Evolutionary conservation across 2,888 invertebrate species (phyloP), one percentile per base, ranked within the genome.

Genomic region (Alviniconcha strummeri): DNA sequence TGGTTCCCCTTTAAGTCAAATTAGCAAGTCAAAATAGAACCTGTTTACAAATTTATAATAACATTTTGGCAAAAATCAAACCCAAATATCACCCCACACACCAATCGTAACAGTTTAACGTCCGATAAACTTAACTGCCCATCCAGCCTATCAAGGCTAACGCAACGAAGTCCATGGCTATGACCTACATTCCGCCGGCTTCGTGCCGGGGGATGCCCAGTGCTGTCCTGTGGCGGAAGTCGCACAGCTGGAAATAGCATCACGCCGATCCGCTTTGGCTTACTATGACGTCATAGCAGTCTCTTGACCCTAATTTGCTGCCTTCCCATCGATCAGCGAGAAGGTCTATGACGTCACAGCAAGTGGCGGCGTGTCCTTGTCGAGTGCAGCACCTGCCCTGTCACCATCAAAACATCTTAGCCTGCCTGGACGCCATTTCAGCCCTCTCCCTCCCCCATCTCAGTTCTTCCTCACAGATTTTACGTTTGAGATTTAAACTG

Each of bases 211-310:
- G 57, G 56, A 77, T 55, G 55, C 11, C 79, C 79, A 11, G 60
- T 8, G 9, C 60, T 17, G 52, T 11, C 79, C n/a, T 8, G 54
- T 60, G 67, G 80, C 80, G 80, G 80, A 80, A 80, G 69, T 54
- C 55, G 52, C 80, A 55, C n/a, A 36, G 79, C 15, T 69, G 19
- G 4, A 80, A 80, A 80, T 80, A 80, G 80, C 80, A 67, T 8
- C 52, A 19, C 69, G 6, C 67, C 69, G 80, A 80, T 67, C 80
- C 80, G 64, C 80, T 80, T 80, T 36, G 55, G 64, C 67, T 11
- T n/a, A 55, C 80, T 80, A 55, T 80, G 80, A 80, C 80, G 80
- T 80, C 80, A 80, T 69, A 55, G 9, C 15, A 69, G 80, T 80
- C 67, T 80, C 69, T 71, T 71, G 80, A 80, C 67, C 69, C 80